phyloP scores from a whole-genome alignment of 2,113 vertebrate genomes.

The Oryzias woworae region DNA sequence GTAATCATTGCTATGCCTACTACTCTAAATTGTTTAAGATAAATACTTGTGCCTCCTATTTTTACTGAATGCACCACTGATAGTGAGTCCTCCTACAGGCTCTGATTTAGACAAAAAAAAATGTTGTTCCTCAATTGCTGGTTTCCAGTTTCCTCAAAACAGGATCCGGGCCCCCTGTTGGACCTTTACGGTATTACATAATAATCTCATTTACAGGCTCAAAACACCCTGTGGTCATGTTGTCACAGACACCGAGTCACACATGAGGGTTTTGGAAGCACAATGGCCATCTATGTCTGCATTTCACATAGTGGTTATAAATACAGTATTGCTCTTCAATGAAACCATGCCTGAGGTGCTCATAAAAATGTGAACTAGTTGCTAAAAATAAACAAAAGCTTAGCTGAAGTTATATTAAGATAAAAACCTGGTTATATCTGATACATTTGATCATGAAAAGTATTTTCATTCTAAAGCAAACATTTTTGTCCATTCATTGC shows the following conservation, averaged over 20 bases:
- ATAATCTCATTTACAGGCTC: constrained; percentile 34
- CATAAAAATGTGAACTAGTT: constrained; percentile 35
- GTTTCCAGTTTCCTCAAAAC: constrained; percentile 47
- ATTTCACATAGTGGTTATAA: constrained; percentile 31
- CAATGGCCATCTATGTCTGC: constrained; percentile 31
- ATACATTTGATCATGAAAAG: too few species aligned
- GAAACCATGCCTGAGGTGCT: constrained; percentile 7
- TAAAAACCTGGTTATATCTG: too few species aligned
- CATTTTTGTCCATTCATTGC: too few species aligned
- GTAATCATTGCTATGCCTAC: too few species aligned
- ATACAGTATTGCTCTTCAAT: constrained; percentile 20
- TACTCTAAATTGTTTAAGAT: too few species aligned
- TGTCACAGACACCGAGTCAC: constrained; percentile 50
- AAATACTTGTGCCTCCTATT: too few species aligned
- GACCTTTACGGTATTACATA: constrained; percentile 30
- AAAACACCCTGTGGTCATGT: constrained; percentile 34
- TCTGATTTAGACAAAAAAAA: too few species aligned
- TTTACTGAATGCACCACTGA: too few species aligned
- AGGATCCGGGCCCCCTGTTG: constrained; percentile 16
- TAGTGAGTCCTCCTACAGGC: too few species aligned
- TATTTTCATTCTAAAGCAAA: too few species aligned
- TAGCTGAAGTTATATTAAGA: too few species aligned
- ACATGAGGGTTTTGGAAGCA: constrained; percentile 29
- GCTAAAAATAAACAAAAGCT: constrained; percentile 42
- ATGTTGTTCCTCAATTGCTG: not conserved